These are phyloP conservation scores for Clavelina lepadiformis DNA, from an alignment of 23 tunicate genomes.

Conservation along the genomic window DNA sequence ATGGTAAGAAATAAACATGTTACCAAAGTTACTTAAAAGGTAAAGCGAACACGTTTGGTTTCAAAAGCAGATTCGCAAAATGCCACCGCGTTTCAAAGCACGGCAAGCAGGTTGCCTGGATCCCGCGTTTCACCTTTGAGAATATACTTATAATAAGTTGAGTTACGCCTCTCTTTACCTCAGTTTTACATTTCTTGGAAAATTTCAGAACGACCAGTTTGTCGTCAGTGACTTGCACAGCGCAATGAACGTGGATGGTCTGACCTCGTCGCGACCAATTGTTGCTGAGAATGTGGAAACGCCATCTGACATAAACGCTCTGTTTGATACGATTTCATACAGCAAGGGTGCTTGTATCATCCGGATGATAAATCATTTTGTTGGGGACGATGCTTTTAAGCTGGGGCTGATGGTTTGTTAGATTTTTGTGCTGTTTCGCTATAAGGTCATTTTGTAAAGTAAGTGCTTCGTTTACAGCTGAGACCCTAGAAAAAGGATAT, in stretches of 20 bases:
- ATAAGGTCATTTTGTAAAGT: neutral
- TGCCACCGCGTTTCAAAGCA: too few species aligned
- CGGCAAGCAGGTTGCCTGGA: too few species aligned
- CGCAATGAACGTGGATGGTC: conserved; percentile 50
- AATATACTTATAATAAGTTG: too few species aligned
- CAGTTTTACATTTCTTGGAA: too few species aligned
- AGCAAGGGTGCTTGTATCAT: conserved; percentile 69
- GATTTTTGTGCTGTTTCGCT: neutral
- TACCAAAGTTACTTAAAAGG: neutral
- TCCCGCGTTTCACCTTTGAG: too few species aligned
- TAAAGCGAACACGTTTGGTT: neutral
- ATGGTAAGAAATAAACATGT: conserved; percentile 31
- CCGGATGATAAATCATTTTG: conserved; percentile 62
- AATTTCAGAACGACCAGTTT: conserved; percentile 59
- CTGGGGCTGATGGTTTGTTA: conserved; percentile 46
- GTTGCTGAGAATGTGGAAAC: conserved; percentile 39
- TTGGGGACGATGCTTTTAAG: conserved; percentile 60
- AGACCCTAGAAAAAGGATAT: neutral
- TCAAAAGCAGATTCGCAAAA: neutral
- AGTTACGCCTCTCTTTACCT: too few species aligned
- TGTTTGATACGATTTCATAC: conserved; percentile 63
- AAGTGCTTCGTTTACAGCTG: neutral
- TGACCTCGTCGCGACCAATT: conserved; percentile 70
- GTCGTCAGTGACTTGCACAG: conserved; percentile 30
- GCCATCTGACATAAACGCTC: conserved; percentile 43